Evolutionary conservation across 2,888 invertebrate genomes (phyloP).

Genomic region (Sesia apiformis): DNA sequence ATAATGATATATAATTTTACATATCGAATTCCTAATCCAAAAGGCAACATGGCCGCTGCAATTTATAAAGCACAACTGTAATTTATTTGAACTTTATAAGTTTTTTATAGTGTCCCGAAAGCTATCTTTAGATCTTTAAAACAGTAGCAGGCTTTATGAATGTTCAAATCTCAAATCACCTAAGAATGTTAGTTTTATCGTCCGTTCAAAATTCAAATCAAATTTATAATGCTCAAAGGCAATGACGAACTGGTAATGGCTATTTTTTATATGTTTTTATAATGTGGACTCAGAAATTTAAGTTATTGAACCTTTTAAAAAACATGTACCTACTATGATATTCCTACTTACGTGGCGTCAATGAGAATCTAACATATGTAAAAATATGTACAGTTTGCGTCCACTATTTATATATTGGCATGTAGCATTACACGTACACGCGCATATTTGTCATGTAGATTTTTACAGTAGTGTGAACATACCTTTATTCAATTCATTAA

Average conservation of each 20-base stretch:
- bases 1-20: conserved; percentile 15
- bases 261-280: conserved; percentile 1
- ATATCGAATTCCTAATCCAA: conserved; percentile 2
- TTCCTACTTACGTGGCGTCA: too few species aligned
- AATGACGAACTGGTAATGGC: conserved; percentile 1
- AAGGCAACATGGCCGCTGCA: not conserved
- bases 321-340: too few species aligned
- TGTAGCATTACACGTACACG: too few species aligned
- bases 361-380: too few species aligned
- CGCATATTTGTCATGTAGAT: too few species aligned
- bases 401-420: too few species aligned
- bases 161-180: conserved; percentile 6
- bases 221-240: conserved; percentile 8
- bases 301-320: too few species aligned
- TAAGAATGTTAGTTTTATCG: conserved; percentile 16
- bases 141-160: conserved; percentile 32
- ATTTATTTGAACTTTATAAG: conserved; percentile 1
- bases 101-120: conserved; percentile 4
- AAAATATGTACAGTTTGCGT: too few species aligned
- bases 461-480: too few species aligned
- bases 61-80: not conserved
- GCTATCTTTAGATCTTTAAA: conserved; percentile 5
- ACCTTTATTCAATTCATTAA: too few species aligned
- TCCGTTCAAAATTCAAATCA: conserved; percentile 16
- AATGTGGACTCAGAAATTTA: too few species aligned